Base-by-base conservation (phyloP, 2,797 vertebrate species). In the Sebastiscus tertius region DNA sequence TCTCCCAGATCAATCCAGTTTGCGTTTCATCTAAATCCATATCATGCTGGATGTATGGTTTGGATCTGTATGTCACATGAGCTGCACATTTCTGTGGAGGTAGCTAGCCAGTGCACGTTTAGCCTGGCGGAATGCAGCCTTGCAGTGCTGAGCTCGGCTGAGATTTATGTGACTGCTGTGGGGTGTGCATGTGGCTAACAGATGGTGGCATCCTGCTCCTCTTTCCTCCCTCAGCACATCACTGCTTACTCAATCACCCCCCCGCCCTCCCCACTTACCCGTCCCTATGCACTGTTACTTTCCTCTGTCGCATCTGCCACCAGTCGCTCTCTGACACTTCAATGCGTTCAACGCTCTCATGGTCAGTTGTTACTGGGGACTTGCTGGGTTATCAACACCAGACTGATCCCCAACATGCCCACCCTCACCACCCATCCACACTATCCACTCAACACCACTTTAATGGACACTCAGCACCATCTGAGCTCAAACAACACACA, bases 111-210 rank as follows among this genome's bases (percentile, higher is more conserved):
- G 85, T 80, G 88, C 88, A 90, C 84, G 82, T 94, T 92, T 87
- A 87, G 91, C 91, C 90, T 83, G 87, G 91, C 63, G 92, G 95
- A 96, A 96, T 96, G 93, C 87, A 92, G 92, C 92, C 89, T 93
- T 92, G 93, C 90, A 92, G 94, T 94, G 92, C 88, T 93, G 88
- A 96, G 92, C 86, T 80, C 67, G 89, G 91, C 88, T 90, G 90
- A 96, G 95, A 96, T 96, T 96, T 96, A 96, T 96, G 92, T 93
- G 93, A 93, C 89, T 93, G 93, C 94, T 95, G 92, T 94, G 93
- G 94, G 93, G 91, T 87, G 92, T 93, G 93, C 96, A 96, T 96
- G 92, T 96, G 96, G 95, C 91, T 94, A 95, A 91, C 96, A 96
- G 95, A 96, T 96, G 96, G 94, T 92, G 93, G 93, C 94, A 94